Base-by-base conservation (phyloP, 2,888 invertebrate genomes). In the Epirrita christyi region DNA sequence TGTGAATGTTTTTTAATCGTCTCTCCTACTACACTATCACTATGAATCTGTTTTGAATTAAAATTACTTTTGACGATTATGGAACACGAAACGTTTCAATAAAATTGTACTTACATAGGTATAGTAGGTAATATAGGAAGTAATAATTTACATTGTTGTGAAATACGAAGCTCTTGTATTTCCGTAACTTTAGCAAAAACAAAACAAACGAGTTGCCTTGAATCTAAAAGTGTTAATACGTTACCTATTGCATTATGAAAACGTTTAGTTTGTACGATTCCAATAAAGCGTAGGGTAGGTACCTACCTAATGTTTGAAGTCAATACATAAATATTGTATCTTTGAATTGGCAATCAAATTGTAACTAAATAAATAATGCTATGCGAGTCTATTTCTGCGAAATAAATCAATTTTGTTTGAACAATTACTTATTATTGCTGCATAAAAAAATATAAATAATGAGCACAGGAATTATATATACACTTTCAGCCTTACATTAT, bases 201-300 rank as follows among this genome's bases (percentile, higher is more conserved):
- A 80, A 80, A 81, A 82, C 75, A 81, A 85, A 85, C 85, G 81
- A 74, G 87, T 86, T 90, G 88, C 90, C 87, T 89, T 90, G 84
- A 86, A 81, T 76, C 76, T 80, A 74, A 76, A 75, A 84, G 80
- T 73, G 73, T 81, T 83, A 76, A 73, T 72, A 70, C 45, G 42
- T 50, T 57, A 74, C 76, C 76, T 71, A 78, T 80, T 74, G 82
- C 83, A 83, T 81, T 80, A 81, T 71, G 72, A 76, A 74, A 71
- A 59, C 48, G 43, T 59, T 57, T 48, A 50, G 38, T 57, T 56
- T 44, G 70, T 59, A 52, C 42, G 42, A 50, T 56, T 56, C 42
- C 41, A 52, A 51, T 42, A 51, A 51, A 42, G 38, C 64, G 66
- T 73, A 69, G 85, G 79, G 76, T 80, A 78, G 29, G 79, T 80